These are phyloP conservation scores for Hecatera dysodea DNA, from an alignment of 2,888 invertebrate genomes.

Conservation along the genomic window DNA sequence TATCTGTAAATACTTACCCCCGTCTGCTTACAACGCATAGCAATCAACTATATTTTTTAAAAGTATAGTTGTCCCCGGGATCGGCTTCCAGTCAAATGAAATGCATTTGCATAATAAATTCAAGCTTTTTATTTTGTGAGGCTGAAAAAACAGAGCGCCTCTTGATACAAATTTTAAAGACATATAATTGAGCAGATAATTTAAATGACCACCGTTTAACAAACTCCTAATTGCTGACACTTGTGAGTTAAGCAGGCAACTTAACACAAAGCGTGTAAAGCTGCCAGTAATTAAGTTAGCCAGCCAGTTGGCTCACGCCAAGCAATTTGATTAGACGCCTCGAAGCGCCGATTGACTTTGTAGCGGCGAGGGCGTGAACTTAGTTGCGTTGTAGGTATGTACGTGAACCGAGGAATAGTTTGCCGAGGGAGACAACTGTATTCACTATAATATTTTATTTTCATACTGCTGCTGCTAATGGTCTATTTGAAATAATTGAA, in stretches of 20 bases:
- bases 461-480: too few relatives aligned
- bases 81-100: too few relatives aligned
- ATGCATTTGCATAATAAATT: too few relatives aligned
- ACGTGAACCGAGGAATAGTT: background rate
- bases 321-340: conserved; percentile 51
- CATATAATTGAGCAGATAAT: background rate
- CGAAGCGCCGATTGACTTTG: conserved; percentile 38
- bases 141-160: too few relatives aligned
- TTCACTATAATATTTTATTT: too few relatives aligned
- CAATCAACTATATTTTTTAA: too few relatives aligned
- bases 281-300: conserved; percentile 49
- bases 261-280: conserved; percentile 25
- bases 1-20: too few relatives aligned
- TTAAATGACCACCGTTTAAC: background rate
- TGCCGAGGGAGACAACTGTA: background rate
- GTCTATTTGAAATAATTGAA: too few relatives aligned
- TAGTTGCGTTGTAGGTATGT: background rate
- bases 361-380: conserved; percentile 5
- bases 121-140: too few relatives aligned
- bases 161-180: background rate
- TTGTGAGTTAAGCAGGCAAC: conserved; percentile 14
- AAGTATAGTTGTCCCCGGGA: too few relatives aligned
- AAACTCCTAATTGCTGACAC: background rate
- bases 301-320: conserved; percentile 39
- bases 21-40: too few relatives aligned